Conservation (phyloP, 2,113 vertebrate genomes). For the Macrotis lagotis region DNA sequence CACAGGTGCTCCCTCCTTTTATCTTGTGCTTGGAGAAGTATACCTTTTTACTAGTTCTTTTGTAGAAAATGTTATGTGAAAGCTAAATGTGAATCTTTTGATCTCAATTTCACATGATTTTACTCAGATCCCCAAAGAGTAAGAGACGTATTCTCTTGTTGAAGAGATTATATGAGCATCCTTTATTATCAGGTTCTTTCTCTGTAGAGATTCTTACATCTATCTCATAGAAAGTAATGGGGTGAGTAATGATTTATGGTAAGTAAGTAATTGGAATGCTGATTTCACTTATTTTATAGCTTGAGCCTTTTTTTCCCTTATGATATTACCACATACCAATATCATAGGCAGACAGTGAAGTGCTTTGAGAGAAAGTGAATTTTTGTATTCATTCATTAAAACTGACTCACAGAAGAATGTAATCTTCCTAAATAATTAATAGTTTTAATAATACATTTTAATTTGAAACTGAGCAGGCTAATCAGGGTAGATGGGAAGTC, state of each 20-base stretch:
- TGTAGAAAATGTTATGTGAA: not conserved
- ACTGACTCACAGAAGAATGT: conserved; percentile 61
- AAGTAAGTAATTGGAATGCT: not conserved
- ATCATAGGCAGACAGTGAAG: not conserved
- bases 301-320: not conserved
- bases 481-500: conserved; percentile 81
- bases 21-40: not conserved
- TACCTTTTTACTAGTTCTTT: not conserved
- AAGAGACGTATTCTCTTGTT: not conserved
- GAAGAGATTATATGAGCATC: not conserved
- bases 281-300: not conserved
- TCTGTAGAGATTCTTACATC: not conserved
- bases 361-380: not conserved
- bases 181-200: not conserved
- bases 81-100: not conserved
- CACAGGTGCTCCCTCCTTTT: not conserved
- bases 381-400: conserved; percentile 66
- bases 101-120: not conserved
- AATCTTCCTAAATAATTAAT: conserved; percentile 81
- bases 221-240: not conserved
- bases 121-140: not conserved
- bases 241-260: not conserved
- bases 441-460: conserved; percentile 81
- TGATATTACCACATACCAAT: not conserved
- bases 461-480: conserved; percentile 75